These are phyloP conservation scores for Rotaria macrura DNA, from an alignment of 2,888 invertebrate genomes.

Conservation along the genomic window DNA sequence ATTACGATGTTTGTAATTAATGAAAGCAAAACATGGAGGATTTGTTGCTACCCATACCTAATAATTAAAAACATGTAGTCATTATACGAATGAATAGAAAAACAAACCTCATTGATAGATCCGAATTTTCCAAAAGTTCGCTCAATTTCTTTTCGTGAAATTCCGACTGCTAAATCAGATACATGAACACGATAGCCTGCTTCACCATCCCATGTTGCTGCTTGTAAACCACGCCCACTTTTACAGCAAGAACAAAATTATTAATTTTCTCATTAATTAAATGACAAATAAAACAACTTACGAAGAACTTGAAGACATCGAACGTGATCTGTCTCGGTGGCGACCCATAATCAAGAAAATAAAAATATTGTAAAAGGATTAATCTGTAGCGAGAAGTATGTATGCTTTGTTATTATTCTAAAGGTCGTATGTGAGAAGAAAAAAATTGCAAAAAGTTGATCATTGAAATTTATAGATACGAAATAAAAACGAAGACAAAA, in stretches of 20 bases:
- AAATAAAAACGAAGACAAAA: too few species aligned
- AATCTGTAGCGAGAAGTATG: too few species aligned
- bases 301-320: not conserved
- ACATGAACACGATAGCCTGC: not conserved
- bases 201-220: not conserved
- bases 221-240: not conserved
- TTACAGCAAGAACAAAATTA: too few species aligned
- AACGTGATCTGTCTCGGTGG: not conserved
- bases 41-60: slow-evolving; percentile 8
- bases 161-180: not conserved
- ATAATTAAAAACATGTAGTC: not conserved
- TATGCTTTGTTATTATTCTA: too few species aligned
- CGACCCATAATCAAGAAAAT: not conserved
- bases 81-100: too few species aligned
- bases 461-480: too few species aligned
- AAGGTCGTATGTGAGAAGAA: too few species aligned
- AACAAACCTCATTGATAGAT: not conserved
- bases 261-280: too few species aligned
- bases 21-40: slow-evolving; percentile 7
- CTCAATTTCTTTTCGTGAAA: not conserved
- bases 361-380: too few species aligned
- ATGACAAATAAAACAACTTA: not conserved
- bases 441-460: too few species aligned
- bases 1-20: not conserved
- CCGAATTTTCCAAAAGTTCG: not conserved